These are phyloP conservation scores for Bubalus kerabau DNA, from an alignment of 2,113 vertebrate genomes.

Conservation along the genomic window DNA sequence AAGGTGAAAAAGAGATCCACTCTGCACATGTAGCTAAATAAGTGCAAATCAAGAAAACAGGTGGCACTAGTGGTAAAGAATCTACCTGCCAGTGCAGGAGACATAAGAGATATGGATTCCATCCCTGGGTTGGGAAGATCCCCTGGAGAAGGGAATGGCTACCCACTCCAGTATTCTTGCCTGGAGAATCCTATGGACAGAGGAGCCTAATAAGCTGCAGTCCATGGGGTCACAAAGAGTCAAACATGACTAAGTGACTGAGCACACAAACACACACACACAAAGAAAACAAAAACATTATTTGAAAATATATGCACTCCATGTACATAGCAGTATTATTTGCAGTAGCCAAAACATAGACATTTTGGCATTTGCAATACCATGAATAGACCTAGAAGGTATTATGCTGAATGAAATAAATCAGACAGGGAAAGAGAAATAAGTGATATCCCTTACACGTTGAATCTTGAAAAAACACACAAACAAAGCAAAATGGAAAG, in stretches of 20 bases:
- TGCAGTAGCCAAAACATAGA: background rate
- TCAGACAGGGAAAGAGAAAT: background rate
- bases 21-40: background rate
- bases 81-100: background rate
- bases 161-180: background rate
- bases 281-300: background rate
- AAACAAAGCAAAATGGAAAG: background rate
- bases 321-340: background rate
- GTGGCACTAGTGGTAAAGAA: background rate
- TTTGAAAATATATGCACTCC: background rate
- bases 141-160: background rate
- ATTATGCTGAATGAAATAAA: background rate
- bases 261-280: background rate
- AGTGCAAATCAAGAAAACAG: background rate
- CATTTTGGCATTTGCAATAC: background rate
- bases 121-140: background rate
- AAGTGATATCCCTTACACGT: fast-evolving
- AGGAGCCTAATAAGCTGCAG: background rate
- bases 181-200: background rate
- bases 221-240: background rate
- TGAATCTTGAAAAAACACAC: background rate
- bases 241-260: background rate
- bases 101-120: background rate
- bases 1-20: background rate
- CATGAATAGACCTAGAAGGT: background rate